Conservation (phyloP, 2,888 invertebrate genomes). For the Calameuta pallipes region DNA sequence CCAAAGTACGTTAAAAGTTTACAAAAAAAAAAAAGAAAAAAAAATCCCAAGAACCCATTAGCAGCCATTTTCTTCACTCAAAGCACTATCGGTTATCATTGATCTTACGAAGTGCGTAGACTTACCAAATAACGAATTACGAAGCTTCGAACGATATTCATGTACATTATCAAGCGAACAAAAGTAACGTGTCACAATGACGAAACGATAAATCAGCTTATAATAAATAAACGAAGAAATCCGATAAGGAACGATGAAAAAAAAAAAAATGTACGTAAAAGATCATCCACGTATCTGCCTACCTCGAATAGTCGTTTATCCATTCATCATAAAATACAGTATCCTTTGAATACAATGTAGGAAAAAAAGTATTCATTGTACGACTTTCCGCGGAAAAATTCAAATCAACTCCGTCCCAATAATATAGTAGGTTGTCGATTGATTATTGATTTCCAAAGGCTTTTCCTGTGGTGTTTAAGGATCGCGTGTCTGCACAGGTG, state of each 20-base stretch:
- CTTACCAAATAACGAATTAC: neutral
- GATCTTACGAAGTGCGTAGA: neutral
- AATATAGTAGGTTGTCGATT: neutral
- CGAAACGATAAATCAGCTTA: neutral
- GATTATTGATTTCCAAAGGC: neutral
- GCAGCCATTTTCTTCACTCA: neutral
- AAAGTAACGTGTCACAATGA: neutral
- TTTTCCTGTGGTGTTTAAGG: neutral
- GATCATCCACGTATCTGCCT: neutral
- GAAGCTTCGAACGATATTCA: neutral
- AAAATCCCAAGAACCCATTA: neutral
- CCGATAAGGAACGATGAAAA: neutral
- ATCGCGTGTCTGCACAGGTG: constrained; percentile 9
- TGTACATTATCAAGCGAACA: neutral
- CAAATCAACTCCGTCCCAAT: neutral
- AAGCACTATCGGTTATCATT: too few species aligned
- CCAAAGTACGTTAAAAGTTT: neutral
- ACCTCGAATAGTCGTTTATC: neutral
- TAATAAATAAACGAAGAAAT: neutral
- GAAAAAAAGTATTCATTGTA: neutral
- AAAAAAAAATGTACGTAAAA: neutral
- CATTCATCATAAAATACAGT: neutral
- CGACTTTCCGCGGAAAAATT: neutral
- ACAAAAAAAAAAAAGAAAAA: neutral
- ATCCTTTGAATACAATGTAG: neutral